phyloP scores from a whole-genome alignment of 2,888 invertebrate species.

The Dicyrtomina minuta region DNA sequence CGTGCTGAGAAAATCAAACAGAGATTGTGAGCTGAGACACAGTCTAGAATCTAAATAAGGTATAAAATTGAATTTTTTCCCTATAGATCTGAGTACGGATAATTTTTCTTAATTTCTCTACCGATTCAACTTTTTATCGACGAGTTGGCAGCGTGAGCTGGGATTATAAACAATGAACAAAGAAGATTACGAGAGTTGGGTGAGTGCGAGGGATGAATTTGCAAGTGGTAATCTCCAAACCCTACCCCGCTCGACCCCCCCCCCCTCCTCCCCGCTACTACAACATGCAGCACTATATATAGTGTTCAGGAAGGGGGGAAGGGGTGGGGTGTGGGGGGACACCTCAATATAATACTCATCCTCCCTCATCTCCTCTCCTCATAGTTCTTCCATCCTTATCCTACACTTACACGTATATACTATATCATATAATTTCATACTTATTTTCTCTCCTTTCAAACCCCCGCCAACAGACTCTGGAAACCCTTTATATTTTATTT shows the following conservation, averaged over 20 bases:
- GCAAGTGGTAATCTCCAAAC: conserved; percentile 27
- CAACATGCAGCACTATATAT: too few species aligned
- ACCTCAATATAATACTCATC: too few species aligned
- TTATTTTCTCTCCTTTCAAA: neutral
- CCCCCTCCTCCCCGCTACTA: conserved; percentile 1
- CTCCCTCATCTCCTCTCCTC: too few species aligned
- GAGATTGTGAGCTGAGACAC: conserved; percentile 25
- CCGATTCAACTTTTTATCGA: conserved; percentile 36
- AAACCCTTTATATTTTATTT: conserved; percentile 7
- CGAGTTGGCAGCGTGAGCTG: conserved; percentile 31
- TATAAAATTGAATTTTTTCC: conserved; percentile 31
- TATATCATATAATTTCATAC: too few species aligned
- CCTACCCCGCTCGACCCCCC: conserved; percentile 4
- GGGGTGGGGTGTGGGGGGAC: too few species aligned
- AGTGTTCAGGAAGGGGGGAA: too few species aligned
- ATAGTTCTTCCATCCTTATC: too few species aligned
- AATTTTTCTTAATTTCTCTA: conserved; percentile 34
- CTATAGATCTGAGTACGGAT: conserved; percentile 26
- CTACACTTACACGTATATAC: neutral
- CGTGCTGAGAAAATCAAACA: conserved; percentile 35
- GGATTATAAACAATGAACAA: conserved; percentile 36
- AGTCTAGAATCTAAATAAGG: conserved; percentile 34
- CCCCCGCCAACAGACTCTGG: neutral
- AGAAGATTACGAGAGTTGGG: conserved; percentile 25
- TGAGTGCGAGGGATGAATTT: conserved; percentile 30